A percentile compares a stretch with the other conserved stretches of the same genome.
Conservation (phyloP, 2,113 vertebrate genomes). For the Trichechus manatus region DNA sequence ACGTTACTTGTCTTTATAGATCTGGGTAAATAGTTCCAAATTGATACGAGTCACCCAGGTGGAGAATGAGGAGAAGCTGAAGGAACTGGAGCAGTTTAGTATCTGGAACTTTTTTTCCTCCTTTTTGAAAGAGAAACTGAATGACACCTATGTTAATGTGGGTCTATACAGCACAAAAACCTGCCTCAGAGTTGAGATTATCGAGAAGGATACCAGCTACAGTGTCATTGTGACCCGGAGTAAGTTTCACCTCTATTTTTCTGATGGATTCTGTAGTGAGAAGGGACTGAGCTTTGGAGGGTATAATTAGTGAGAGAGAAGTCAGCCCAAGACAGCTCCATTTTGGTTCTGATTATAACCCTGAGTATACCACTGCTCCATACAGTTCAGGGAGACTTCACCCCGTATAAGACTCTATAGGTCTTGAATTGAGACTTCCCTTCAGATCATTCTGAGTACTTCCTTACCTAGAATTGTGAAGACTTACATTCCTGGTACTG, state of each 20-base stretch:
- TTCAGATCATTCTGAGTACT: background rate
- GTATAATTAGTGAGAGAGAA: conserved; percentile 53
- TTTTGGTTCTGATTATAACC: conserved; percentile 55
- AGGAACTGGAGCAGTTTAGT: conserved; percentile 92
- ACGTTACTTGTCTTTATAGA: conserved; percentile 85
- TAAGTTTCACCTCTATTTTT: conserved; percentile 85
- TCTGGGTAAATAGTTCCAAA: conserved; percentile 92
- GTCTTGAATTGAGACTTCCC: background rate
- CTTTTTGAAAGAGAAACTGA: conserved; percentile 92
- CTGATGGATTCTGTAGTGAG: conserved; percentile 57
- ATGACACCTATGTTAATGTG: conserved; percentile 93
- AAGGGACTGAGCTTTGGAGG: conserved; percentile 49
- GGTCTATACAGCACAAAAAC: conserved; percentile 93
- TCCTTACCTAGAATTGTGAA: background rate
- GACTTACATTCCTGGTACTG: background rate
- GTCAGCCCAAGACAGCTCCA: conserved; percentile 5
- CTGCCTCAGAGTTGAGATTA: conserved; percentile 93
- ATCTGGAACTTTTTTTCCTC: conserved; percentile 90
- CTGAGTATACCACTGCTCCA: background rate
- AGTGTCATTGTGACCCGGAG: conserved; percentile 88
- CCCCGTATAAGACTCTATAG: background rate
- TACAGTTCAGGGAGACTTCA: background rate
- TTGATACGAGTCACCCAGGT: conserved; percentile 92
- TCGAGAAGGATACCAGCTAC: conserved; percentile 86
- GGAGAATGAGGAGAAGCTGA: conserved; percentile 92